phyloP scores from a whole-genome alignment of 2,113 vertebrate species.

The Peromyscus maniculatus region DNA sequence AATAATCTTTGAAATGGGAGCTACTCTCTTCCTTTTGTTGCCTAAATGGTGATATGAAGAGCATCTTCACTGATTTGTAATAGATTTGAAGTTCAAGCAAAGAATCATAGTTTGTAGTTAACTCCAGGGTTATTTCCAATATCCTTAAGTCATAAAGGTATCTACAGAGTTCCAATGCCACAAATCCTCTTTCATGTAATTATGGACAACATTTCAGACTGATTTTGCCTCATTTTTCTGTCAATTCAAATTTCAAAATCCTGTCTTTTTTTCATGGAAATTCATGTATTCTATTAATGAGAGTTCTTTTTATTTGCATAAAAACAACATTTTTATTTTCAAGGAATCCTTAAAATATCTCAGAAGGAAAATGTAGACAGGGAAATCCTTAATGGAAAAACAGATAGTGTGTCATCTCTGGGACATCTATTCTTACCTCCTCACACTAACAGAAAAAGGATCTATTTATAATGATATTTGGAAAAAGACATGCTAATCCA shows the following conservation, averaged over 20 bases:
- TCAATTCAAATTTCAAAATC: not conserved
- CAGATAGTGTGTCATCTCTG: not conserved
- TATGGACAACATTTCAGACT: not conserved
- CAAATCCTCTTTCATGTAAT: not conserved
- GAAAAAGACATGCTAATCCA: not conserved
- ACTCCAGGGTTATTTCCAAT: not conserved
- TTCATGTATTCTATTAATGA: not conserved
- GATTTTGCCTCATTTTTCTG: not conserved
- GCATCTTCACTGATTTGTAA: not conserved
- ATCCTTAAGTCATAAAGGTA: not conserved
- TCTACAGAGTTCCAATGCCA: not conserved
- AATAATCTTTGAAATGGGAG: not conserved
- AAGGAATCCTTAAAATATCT: not conserved
- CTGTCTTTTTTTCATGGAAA: not conserved
- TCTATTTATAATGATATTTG: not conserved
- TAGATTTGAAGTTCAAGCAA: not conserved
- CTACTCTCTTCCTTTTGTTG: not conserved
- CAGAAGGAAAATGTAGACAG: not conserved
- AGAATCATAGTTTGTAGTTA: not conserved
- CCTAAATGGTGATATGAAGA: not conserved
- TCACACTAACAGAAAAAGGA: not conserved
- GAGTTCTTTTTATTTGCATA: not conserved
- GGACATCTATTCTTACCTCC: not conserved
- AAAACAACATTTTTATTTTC: slow-evolving; percentile 7
- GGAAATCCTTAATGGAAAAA: slow-evolving; percentile 14